A percentile compares a stretch with the other conserved stretches of the same genome.
Evolutionary conservation across 2,797 vertebrate genomes (phyloP).

Genomic region (Sebastiscus albofasciatus): DNA sequence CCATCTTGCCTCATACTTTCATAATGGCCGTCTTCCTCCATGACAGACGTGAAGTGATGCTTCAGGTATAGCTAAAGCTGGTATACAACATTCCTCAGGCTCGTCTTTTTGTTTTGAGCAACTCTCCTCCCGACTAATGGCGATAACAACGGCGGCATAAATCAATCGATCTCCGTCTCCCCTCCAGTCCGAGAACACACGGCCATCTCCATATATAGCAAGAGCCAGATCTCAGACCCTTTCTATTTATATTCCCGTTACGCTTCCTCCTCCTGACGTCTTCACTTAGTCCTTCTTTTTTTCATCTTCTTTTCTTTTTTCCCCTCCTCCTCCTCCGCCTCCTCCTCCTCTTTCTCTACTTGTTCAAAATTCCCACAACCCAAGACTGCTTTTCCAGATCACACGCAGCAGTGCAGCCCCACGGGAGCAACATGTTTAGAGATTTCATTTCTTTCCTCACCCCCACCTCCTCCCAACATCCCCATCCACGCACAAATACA

Average conservation of each 20-base stretch:
- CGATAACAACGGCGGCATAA: slow-evolving; percentile 53
- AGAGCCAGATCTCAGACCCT: slow-evolving; percentile 68
- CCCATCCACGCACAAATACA: slow-evolving; percentile 3
- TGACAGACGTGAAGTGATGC: slow-evolving; percentile 34
- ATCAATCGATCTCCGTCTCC: slow-evolving; percentile 66
- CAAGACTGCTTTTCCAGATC: slow-evolving; percentile 69
- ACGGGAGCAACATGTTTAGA: slow-evolving; percentile 71
- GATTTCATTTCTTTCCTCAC: slow-evolving; percentile 32
- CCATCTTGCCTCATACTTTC: background rate
- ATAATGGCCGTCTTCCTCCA: slow-evolving; percentile 19
- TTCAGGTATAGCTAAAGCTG: slow-evolving; percentile 2
- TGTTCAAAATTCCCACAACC: slow-evolving; percentile 77
- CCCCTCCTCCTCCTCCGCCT: slow-evolving; percentile 10
- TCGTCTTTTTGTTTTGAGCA: slow-evolving; percentile 45
- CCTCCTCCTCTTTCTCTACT: slow-evolving; percentile 30
- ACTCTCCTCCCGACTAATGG: slow-evolving; percentile 25
- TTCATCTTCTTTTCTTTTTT: slow-evolving; percentile 12
- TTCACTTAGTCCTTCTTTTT: slow-evolving; percentile 59
- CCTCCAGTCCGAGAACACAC: slow-evolving; percentile 46
- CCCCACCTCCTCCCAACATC: slow-evolving; percentile 17
- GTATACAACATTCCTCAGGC: slow-evolving; percentile 10
- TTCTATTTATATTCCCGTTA: slow-evolving; percentile 82
- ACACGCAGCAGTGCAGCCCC: slow-evolving; percentile 54
- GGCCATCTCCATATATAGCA: slow-evolving; percentile 84
- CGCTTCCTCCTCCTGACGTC: slow-evolving; percentile 71